phyloP scores from a whole-genome alignment of 2,888 invertebrate species.

The Diarsia brunnea region DNA sequence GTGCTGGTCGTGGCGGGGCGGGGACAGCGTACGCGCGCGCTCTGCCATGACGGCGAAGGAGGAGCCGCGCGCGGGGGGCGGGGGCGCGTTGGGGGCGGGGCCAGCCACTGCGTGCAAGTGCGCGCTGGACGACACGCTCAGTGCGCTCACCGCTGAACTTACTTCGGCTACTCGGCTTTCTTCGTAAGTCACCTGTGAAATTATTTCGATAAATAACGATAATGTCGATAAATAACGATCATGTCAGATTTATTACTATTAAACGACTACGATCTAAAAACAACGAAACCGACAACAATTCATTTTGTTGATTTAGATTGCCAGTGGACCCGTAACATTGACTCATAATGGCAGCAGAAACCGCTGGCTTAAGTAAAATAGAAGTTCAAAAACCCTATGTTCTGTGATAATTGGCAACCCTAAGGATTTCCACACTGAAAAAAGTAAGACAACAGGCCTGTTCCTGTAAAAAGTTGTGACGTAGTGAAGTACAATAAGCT shows the following conservation, averaged over 20 bases:
- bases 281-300: too few species aligned
- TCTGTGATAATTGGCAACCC: not conserved
- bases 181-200: conserved; percentile 64
- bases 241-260: not conserved
- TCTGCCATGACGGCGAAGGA: conserved; percentile 96
- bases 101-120: conserved; percentile 22
- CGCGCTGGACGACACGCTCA: conserved; percentile 60
- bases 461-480: too few species aligned
- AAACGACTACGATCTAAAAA: too few species aligned
- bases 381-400: not conserved
- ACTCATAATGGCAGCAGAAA: not conserved
- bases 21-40: conserved; percentile 86
- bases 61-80: conserved; percentile 96
- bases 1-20: conserved; percentile 61
- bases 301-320: too few species aligned
- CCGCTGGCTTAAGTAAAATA: not conserved
- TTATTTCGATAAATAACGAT: not conserved
- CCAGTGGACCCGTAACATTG: too few species aligned
- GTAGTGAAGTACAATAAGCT: too few species aligned
- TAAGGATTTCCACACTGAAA: not conserved
- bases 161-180: conserved; percentile 74
- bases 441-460: not conserved
- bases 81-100: conserved; percentile 85
- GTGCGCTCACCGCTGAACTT: conserved; percentile 58
- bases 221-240: too few species aligned